These are phyloP conservation scores for Catharus bicknelli DNA, from an alignment of 2,113 vertebrate genomes.

Conservation along the genomic window DNA sequence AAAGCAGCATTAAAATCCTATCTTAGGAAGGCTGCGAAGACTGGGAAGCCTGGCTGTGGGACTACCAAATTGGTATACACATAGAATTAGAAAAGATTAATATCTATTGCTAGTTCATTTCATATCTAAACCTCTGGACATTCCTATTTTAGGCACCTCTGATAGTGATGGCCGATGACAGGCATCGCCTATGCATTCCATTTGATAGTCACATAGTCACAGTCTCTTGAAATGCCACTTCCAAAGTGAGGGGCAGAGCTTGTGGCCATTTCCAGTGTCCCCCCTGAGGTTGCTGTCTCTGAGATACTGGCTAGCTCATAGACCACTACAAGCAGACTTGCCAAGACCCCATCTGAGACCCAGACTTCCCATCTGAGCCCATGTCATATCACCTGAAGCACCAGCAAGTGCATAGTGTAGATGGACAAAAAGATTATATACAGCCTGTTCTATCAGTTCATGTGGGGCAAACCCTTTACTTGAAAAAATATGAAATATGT, in stretches of 20 bases:
- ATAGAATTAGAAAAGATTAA: background rate
- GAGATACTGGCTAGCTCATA: background rate
- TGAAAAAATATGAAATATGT: background rate
- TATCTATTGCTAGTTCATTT: background rate
- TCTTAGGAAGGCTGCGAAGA: background rate
- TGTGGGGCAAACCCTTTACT: background rate
- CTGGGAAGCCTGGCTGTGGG: background rate
- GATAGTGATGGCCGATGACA: background rate
- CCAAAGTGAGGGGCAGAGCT: background rate
- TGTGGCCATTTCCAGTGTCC: rapidly evolving
- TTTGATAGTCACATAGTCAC: background rate
- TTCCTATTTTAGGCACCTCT: background rate
- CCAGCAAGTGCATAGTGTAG: background rate
- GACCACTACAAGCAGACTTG: background rate
- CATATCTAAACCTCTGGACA: background rate
- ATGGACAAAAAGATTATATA: background rate
- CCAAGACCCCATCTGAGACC: background rate
- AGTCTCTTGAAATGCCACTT: background rate
- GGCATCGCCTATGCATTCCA: background rate
- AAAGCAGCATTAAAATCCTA: background rate
- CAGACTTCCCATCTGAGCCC: background rate
- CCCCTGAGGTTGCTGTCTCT: background rate
- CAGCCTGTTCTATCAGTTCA: background rate
- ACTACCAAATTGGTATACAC: rapidly evolving
- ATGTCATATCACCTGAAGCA: background rate